phyloP scores from a whole-genome alignment of 1,140 invertebrate species.

The Drosophila orosa region DNA sequence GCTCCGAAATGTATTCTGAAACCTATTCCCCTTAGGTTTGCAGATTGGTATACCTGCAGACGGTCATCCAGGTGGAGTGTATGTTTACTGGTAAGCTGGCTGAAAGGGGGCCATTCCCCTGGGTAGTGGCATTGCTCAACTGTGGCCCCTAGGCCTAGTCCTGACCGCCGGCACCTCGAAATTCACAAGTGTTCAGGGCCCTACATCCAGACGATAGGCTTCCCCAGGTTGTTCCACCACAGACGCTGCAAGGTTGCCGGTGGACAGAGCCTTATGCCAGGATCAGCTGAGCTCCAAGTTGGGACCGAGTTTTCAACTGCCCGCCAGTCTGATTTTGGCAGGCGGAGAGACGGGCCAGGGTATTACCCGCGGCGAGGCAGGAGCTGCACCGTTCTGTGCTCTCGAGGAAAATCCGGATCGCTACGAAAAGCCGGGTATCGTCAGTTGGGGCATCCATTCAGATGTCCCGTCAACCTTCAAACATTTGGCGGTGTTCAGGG shows the following conservation, averaged over 20 bases:
- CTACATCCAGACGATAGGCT: conserved; percentile 88
- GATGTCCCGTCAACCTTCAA: conserved; percentile 9
- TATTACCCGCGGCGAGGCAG: not conserved
- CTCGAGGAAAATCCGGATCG: not conserved
- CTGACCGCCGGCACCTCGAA: conserved; percentile 88
- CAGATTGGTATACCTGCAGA: not conserved
- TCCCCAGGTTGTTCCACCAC: conserved; percentile 83
- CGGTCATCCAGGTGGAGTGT: not conserved
- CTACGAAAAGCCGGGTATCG: conserved; percentile 14
- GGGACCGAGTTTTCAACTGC: conserved; percentile 80
- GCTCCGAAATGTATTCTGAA: not conserved
- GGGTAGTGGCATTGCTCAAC: conserved; percentile 92
- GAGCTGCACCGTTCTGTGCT: conserved; percentile 9
- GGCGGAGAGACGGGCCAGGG: conserved; percentile 87
- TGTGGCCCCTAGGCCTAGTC: conserved; percentile 86
- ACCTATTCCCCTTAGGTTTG: not conserved
- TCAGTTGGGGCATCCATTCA: not conserved
- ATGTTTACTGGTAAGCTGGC: not conserved
- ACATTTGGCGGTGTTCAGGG: not conserved
- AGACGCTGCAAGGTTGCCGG: conserved; percentile 90
- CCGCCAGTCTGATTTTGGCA: conserved; percentile 85
- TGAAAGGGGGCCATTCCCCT: conserved; percentile 90
- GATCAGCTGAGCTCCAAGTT: conserved; percentile 48
- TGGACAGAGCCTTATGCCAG: conserved; percentile 84
- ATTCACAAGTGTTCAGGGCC: conserved; percentile 85